Conservation (phyloP, 1,140 invertebrate species). For the Epicauta chinensis region DNA sequence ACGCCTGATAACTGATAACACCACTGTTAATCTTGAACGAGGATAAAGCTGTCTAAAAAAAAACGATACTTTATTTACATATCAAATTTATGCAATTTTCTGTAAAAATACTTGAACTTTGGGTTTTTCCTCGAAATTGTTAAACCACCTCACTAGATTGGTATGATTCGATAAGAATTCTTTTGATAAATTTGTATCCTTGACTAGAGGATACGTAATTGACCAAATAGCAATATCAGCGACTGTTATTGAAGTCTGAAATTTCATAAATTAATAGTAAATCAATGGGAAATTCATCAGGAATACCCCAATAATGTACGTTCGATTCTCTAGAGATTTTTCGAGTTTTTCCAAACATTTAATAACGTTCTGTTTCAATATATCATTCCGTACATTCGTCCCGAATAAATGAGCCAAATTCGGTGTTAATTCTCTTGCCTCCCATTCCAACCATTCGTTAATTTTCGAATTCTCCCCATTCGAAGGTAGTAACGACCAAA, state of each 20-base stretch:
- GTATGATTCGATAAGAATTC: constrained; percentile 44
- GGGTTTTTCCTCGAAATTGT: constrained; percentile 42
- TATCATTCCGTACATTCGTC: constrained; percentile 44
- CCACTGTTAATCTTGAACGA: constrained; percentile 39
- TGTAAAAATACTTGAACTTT: constrained; percentile 23
- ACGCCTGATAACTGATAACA: constrained; percentile 38
- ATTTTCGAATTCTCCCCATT: constrained; percentile 36
- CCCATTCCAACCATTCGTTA: constrained; percentile 71
- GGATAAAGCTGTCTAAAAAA: constrained; percentile 39
- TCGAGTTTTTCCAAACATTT: constrained; percentile 45
- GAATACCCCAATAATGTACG: constrained; percentile 25
- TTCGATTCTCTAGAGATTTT: constrained; percentile 23
- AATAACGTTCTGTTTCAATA: constrained; percentile 45
- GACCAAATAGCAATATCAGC: constrained; percentile 61
- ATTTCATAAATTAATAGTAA: constrained; percentile 23
- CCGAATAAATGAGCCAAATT: constrained; percentile 44
- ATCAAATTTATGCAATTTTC: neutral
- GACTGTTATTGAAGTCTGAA: constrained; percentile 48
- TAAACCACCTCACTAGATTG: constrained; percentile 47
- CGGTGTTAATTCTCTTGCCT: constrained; percentile 59
- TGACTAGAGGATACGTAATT: constrained; percentile 54
- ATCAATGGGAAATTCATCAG: constrained; percentile 13
- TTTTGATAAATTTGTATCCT: constrained; percentile 41
- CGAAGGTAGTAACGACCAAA: constrained; percentile 48
- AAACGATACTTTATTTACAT: neutral